Evolutionary conservation across 2,797 vertebrate genomes (phyloP).

Genomic region (Muraenolepis orangiensis): DNA sequence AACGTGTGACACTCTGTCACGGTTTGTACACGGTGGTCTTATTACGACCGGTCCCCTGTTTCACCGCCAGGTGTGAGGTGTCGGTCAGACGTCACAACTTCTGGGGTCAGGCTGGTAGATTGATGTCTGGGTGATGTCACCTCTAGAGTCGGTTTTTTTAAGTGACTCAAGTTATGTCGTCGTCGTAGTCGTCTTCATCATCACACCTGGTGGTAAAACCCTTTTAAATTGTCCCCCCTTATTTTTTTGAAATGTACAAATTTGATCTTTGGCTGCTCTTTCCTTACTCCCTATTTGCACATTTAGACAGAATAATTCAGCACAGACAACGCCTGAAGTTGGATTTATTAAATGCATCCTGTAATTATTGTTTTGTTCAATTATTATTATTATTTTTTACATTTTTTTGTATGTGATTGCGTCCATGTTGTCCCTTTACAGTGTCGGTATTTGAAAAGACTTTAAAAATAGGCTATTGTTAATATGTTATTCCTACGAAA

Average conservation of each 20-base stretch:
- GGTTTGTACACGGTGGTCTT: background rate
- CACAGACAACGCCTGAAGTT: conserved; percentile 39
- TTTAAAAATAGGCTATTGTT: too few species aligned
- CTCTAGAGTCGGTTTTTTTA: background rate
- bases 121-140: background rate
- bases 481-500: conserved; percentile 1
- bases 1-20: background rate
- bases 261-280: conserved; percentile 31
- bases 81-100: background rate
- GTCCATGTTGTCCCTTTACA: conserved; percentile 39
- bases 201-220: background rate
- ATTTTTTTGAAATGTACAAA: conserved; percentile 31
- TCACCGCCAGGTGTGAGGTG: too few species aligned
- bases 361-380: conserved; percentile 56
- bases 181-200: too few species aligned
- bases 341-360: conserved; percentile 43
- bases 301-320: conserved; percentile 36
- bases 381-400: conserved; percentile 26
- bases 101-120: background rate
- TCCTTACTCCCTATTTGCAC: conserved; percentile 28
- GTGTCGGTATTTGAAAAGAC: conserved; percentile 3
- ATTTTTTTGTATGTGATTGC: conserved; percentile 52
- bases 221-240: background rate
- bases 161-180: background rate
- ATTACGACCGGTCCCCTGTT: background rate